Conservation (phyloP, 2,797 vertebrate genomes). For the Thalassophryne amazonica region DNA sequence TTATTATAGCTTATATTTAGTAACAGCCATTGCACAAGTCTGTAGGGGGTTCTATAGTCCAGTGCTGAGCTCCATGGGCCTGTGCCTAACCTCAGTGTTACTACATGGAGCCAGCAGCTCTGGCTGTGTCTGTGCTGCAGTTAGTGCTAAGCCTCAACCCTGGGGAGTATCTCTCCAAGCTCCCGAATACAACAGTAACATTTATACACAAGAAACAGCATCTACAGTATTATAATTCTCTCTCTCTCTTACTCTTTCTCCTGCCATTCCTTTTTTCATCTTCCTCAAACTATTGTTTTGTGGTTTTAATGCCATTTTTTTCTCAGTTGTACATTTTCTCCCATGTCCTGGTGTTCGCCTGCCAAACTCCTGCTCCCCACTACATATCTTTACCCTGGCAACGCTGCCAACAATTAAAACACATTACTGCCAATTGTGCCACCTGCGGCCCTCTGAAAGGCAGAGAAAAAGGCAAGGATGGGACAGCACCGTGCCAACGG, state of each 20-base stretch:
- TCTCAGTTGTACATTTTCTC: constrained; percentile 1
- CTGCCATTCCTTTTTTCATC: background rate
- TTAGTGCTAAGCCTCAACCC: constrained; percentile 52
- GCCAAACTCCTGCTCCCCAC: constrained; percentile 60
- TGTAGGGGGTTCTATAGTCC: constrained; percentile 19
- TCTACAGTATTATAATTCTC: constrained; percentile 21
- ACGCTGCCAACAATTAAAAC: constrained; percentile 78
- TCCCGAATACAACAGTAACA: constrained; percentile 55
- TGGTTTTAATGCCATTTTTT: background rate
- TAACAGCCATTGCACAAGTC: constrained; percentile 12
- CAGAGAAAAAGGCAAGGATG: constrained; percentile 59
- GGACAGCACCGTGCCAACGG: constrained; percentile 52
- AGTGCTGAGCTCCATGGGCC: constrained; percentile 28
- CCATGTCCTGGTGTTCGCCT: constrained; percentile 28
- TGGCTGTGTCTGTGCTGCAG: constrained; percentile 39
- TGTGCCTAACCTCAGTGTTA: constrained; percentile 38
- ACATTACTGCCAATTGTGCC: constrained; percentile 82
- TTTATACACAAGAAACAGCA: constrained; percentile 41
- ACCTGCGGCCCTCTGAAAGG: constrained; percentile 75
- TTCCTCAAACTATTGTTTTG: no score
- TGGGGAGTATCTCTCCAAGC: constrained; percentile 47
- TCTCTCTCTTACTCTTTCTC: constrained; percentile 6
- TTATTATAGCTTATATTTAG: no score
- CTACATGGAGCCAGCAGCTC: constrained; percentile 45
- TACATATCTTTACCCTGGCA: constrained; percentile 72